Evolutionary conservation across 1,140 invertebrate species (phyloP).

Genomic region (Temnothorax curvispinosus): DNA sequence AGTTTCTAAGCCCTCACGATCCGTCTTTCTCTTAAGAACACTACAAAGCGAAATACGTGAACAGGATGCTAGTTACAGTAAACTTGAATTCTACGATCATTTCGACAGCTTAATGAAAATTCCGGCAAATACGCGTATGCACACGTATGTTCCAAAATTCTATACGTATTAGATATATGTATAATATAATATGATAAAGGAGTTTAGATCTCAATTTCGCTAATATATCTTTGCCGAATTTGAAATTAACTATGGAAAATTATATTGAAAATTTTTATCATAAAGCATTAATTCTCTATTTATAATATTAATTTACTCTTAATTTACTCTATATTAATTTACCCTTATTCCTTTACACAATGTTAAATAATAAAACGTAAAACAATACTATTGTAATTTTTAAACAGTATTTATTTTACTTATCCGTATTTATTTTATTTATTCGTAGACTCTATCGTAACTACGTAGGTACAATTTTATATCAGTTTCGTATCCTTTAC

Average conservation of each 20-base stretch:
- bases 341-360: not conserved
- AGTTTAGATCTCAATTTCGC: not conserved
- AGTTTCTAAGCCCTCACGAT: constrained; percentile 61
- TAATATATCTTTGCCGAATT: not conserved
- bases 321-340: not conserved
- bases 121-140: not conserved
- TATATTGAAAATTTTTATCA: not conserved
- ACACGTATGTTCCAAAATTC: not conserved
- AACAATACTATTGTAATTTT: constrained; percentile 19
- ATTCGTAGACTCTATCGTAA: not conserved
- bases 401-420: not conserved
- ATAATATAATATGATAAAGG: not conserved
- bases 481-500: not conserved
- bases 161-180: not conserved
- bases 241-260: not conserved
- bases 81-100: constrained; percentile 11
- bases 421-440: not conserved
- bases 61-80: not conserved
- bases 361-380: not conserved
- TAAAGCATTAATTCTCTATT: constrained; percentile 3
- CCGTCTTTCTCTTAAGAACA: constrained; percentile 37
- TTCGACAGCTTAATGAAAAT: constrained; percentile 26
- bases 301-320: not conserved
- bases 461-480: not conserved
- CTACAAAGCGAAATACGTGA: not conserved